Percentiles rank a stretch among this genome's conserved stretches.
These are phyloP conservation scores for Odontamblyopus rebecca DNA, from an alignment of 2,797 vertebrate species.

Conservation along the genomic window DNA sequence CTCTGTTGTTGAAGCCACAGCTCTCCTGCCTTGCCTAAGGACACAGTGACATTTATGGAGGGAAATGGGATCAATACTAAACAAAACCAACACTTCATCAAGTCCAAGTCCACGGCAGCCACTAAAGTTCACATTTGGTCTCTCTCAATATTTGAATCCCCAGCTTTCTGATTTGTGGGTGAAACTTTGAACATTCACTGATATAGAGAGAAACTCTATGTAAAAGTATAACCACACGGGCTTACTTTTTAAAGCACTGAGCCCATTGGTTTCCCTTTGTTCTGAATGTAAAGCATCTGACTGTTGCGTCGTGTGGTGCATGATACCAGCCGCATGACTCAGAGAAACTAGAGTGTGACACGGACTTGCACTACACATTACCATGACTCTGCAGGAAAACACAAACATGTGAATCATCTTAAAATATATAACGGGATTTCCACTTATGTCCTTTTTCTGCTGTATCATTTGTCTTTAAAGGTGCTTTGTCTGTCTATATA, in stretches of 20 bases:
- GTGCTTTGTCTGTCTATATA: no score
- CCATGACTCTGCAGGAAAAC: background rate
- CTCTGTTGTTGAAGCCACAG: no score
- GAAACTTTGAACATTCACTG: background rate
- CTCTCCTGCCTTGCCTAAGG: no score
- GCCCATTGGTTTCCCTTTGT: background rate
- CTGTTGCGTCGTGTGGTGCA: background rate
- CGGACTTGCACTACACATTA: background rate
- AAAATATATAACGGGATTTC: background rate
- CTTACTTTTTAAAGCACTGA: no score
- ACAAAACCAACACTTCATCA: no score
- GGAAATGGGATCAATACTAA: no score
- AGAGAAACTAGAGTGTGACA: background rate
- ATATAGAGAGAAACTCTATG: background rate
- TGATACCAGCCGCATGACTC: constrained; percentile 1
- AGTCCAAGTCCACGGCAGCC: no score
- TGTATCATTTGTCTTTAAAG: background rate
- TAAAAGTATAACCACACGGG: background rate
- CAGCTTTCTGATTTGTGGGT: background rate
- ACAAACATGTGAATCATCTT: background rate
- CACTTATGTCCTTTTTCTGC: background rate
- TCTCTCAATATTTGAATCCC: background rate
- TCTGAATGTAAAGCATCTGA: background rate
- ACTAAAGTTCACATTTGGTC: no score
- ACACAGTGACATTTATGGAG: no score